phyloP scores from a whole-genome alignment of 1,140 invertebrate species.

The Asobara japonica region DNA sequence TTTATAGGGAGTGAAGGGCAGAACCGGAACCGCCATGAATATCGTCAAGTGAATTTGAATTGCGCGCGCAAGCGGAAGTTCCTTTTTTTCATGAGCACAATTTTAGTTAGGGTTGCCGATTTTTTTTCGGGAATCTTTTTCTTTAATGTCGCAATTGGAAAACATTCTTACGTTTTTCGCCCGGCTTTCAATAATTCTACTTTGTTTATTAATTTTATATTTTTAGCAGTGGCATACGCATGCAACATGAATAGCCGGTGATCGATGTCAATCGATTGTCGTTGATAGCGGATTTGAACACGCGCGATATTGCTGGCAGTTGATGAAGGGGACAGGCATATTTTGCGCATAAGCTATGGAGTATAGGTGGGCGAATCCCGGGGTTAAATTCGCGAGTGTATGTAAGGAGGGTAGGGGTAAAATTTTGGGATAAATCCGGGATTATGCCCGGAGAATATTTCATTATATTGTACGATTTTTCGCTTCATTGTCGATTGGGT shows the following conservation, averaged over 20 bases:
- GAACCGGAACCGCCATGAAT: not conserved
- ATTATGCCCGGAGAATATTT: constrained; percentile 21
- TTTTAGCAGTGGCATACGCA: not conserved
- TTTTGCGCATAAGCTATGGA: constrained; percentile 25
- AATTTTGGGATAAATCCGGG: constrained; percentile 19
- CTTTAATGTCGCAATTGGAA: not conserved
- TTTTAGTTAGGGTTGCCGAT: too few species aligned
- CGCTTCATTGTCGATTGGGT: not conserved
- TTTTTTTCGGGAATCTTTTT: too few species aligned
- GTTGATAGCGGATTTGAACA: not conserved
- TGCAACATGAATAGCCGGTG: not conserved
- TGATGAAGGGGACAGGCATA: not conserved
- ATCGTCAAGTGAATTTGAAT: constrained; percentile 6
- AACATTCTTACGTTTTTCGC: not conserved
- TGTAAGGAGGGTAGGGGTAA: not conserved
- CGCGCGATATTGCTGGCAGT: constrained; percentile 1
- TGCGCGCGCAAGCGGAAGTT: not conserved
- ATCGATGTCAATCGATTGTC: constrained; percentile 11
- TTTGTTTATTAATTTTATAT: not conserved
- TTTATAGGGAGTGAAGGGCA: not conserved
- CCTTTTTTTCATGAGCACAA: not conserved
- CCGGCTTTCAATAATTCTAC: not conserved
- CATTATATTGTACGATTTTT: constrained; percentile 4
- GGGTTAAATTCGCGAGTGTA: not conserved
- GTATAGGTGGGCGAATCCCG: constrained; percentile 5